Evolutionary conservation across 2,888 invertebrate genomes (phyloP), one percentile per base, ranked within the genome.

Genomic region (Ormyrus rosae): DNA sequence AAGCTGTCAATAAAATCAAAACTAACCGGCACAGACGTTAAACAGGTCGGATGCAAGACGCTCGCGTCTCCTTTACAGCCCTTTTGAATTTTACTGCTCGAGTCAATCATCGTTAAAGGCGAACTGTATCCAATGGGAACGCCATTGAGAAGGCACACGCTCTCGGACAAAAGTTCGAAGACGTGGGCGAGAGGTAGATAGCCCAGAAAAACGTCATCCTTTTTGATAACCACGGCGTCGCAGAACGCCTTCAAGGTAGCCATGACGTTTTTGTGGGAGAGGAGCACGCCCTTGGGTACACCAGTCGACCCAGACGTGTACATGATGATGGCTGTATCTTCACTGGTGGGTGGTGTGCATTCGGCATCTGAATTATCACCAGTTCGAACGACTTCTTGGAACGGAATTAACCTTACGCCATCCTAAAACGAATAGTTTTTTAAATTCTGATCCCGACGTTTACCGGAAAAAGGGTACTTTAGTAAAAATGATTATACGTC

Each of bases 301-400:
- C 98, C 99, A 5, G 99, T 99, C 0, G 98, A 98, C 6, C 99
- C 99, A 85, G 98, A 98, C 2, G 99, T 99, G 92, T 99, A 99
- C 99, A 99, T 99, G 61, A 99, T 96, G 86, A 99, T 97, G 69
- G 99, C 99, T 5, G 95, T 94, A 91, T 99, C 99, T 11, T 94
- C 92, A 6, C 94, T 91, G 6, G 91, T 91, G 1, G 97, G 96
- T 6, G 94, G 92, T 5, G 92, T 91, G 34, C 83, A 71, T 50
- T 80, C 83, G 13, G 86, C 86, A 0, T 72, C 85, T 6, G 91
- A 90, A 1, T 85, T 77, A 67, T 90, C 91, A 11, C 95, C 95
- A 56, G 89, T 90, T 76, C 93, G 91, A 70, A 95, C 91, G 0
- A 96, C 93, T 69, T 96, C 95, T 61, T 94, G 93, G 91, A 96